Base-by-base conservation (phyloP, 2,888 invertebrate genomes). In the Drosophila putrida region DNA sequence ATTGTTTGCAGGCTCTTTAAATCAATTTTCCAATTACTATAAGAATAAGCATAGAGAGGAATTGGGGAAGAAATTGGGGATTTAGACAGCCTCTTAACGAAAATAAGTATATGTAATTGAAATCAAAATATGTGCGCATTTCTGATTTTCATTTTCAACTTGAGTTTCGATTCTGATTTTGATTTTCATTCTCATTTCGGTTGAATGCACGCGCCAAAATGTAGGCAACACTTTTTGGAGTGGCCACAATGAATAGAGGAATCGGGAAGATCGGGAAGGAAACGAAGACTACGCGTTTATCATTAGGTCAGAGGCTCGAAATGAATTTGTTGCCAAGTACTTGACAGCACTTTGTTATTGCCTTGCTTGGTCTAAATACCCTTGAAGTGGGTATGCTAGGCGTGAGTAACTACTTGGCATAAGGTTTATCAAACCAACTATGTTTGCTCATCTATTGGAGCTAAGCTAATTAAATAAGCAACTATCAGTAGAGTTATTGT, bases 1-100 rank as follows among this genome's bases (percentile, higher is more conserved):
- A 82, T 82, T 82, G 81, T 80, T 82, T 82, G 76, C 82, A 83
- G 80, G 60, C 76, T 65, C 70, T 70, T 67, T 49, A 72, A 82
- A 79, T 71, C 70, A 66, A 75, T 74, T 68, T 68, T 61, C 60
- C 80, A 82, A 82, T 82, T 78, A 80, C 78, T 69, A 54, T n/a
- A n/a, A n/a, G 71, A 69, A 10, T 50, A 11, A 69, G 10, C 43
- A 10, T 2, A n/a, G 27, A 20, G 49, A 57, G 44, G 20, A 31
- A 43, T 44, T 35, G 41, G 1, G 6, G 41, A 20, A 10, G 13
- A 31, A 10, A 36, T 27, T 15, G 5, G 36, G 36, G 31, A 54
- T 54, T 64, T 38, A 13, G 41, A 11, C n/a, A 38, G 51, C 11
- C 57, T 36, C 43, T 46, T 38, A 38, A 51, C 33, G 13, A 10